Percentiles rank a stretch among this genome's conserved stretches.
Evolutionary conservation across 2,113 vertebrate species (phyloP).

Genomic region (Athene noctua): DNA sequence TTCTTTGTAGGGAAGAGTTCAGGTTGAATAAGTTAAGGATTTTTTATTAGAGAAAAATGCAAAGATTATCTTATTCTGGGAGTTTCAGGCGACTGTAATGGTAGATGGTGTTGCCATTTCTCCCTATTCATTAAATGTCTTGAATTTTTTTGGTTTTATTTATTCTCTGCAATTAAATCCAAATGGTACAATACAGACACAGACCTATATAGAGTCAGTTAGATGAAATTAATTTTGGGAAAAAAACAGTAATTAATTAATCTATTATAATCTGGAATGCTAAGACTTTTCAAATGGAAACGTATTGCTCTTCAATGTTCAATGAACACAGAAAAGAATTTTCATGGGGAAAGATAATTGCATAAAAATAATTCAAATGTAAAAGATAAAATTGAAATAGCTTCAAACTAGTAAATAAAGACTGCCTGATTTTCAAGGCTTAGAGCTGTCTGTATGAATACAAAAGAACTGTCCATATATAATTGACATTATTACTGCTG

Average conservation of each 20-base stretch:
- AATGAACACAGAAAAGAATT: neutral
- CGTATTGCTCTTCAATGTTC: neutral
- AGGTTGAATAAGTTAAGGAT: neutral
- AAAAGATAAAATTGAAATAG: conserved; percentile 9
- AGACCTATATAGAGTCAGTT: neutral
- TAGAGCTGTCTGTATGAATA: neutral
- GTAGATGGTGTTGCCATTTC: neutral
- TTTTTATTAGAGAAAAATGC: neutral
- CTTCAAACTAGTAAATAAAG: conserved; percentile 21
- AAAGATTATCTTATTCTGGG: neutral
- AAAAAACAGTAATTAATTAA: neutral
- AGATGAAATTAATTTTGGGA: neutral
- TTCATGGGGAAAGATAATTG: neutral
- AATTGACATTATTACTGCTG: conserved; percentile 12
- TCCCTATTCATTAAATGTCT: neutral
- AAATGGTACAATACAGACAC: neutral
- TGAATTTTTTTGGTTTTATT: neutral
- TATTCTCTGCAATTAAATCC: neutral
- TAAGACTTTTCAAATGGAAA: neutral
- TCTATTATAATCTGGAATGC: neutral
- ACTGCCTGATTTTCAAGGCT: conserved; percentile 7
- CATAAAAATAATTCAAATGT: neutral
- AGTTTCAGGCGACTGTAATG: neutral
- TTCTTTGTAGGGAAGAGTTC: neutral
- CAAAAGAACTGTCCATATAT: neutral